Base-by-base conservation (phyloP, 2,113 vertebrate species). In the Heliornis fulica region DNA sequence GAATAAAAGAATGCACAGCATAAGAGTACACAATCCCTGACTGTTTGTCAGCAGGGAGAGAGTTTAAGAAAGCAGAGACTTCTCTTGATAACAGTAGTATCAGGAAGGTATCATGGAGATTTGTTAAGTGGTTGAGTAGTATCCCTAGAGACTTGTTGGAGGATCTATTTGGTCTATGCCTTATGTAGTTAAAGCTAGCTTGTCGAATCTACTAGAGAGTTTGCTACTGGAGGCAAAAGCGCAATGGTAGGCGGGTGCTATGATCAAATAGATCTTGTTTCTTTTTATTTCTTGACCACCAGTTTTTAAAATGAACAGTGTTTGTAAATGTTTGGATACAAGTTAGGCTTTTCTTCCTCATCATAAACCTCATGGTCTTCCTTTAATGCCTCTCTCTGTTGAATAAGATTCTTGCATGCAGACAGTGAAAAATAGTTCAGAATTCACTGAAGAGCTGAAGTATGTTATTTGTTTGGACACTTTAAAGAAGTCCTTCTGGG, bases 401-500 rank as follows among this genome's bases (percentile, higher is more conserved):
- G 75, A 87, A 14, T 19, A 74, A 66, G 19, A 70, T 94, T 78
- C 34, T 83, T 77, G 53, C 13, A 22, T 66, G 21, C 34, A 68
- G 60, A 57, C 9, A 64, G 48, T 86, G 66, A 71, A 90, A 74
- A 90, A 34, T 59, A 77, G 43, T 81, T 85, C 20, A 63, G 68
- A 95, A 86, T 63, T 94, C 43, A 66, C 38, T 51, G 29, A 91
- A 76, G 32, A 83, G 66, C 38, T 66, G 54, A 11, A 74, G 25
- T 32, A 22, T 63, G n/a, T 84, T 81, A 57, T 71, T 88, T 83
- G 60, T 5, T 53, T 56, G 26, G n/a, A 60, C 22, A 71, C 20
- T 70, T 92, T 92, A 56, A 74, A 78, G 50, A 86, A 75, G 15
- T 88, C 75, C 5, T 74, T 74, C 56, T 83, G 48, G 83, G 68